Evolutionary conservation across 2,888 invertebrate genomes (phyloP).

Genomic region (Anthophora plumipes): DNA sequence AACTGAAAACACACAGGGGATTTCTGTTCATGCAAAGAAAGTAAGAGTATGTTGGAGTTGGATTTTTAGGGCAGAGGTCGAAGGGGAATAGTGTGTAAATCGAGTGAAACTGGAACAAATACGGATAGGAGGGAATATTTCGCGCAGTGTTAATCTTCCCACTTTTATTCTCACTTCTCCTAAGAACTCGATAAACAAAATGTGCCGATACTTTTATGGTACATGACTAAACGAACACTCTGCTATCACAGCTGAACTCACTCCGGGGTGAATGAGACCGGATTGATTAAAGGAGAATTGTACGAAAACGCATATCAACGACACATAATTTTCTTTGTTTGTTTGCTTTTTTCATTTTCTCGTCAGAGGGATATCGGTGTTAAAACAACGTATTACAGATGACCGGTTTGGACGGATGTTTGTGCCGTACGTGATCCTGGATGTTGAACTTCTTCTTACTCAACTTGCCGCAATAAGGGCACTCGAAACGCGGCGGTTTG

Average conservation of each 20-base stretch:
- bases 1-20: constrained; percentile 22
- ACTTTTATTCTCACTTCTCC: constrained; percentile 17
- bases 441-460: constrained; percentile 81
- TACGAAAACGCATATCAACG: too few relatives aligned
- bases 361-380: background rate
- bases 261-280: too few relatives aligned
- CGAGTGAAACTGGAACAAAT: too few relatives aligned
- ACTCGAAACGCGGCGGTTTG: constrained; percentile 80
- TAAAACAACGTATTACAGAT: constrained; percentile 77
- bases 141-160: too few relatives aligned
- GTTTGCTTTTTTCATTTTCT: too few relatives aligned
- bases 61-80: too few relatives aligned
- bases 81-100: too few relatives aligned
- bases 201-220: too few relatives aligned
- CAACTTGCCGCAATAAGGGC: constrained; percentile 82
- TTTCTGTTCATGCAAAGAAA: constrained; percentile 4
- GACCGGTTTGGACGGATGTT: constrained; percentile 76
- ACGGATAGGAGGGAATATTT: too few relatives aligned
- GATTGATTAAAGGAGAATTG: too few relatives aligned
- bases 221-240: background rate
- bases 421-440: constrained; percentile 79
- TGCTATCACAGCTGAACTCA: constrained; percentile 13
- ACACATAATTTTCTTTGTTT: too few relatives aligned
- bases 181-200: background rate
- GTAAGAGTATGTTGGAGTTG: too few relatives aligned